Evolutionary conservation across 2,113 vertebrate genomes (phyloP).

Genomic region (Platysteira castanea): DNA sequence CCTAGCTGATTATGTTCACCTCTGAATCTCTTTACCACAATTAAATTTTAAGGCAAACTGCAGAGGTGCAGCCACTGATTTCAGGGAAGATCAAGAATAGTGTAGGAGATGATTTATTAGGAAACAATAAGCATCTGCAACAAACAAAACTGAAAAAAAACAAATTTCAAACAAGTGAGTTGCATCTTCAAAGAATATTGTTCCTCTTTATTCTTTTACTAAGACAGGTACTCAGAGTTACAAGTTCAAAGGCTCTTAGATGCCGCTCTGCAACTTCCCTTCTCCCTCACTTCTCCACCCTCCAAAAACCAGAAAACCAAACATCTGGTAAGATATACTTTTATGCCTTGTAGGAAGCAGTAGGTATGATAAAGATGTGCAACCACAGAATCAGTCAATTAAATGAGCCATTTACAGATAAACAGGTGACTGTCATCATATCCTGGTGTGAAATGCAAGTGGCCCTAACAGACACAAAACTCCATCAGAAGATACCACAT

Average conservation of each 20-base stretch:
- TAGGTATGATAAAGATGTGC: not conserved
- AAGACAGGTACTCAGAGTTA: not conserved
- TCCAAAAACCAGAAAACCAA: fast-evolving
- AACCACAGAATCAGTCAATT: not conserved
- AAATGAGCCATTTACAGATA: not conserved
- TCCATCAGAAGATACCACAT: not conserved
- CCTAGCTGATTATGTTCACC: not conserved
- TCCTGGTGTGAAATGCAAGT: not conserved
- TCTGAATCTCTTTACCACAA: not conserved
- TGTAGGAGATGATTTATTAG: not conserved
- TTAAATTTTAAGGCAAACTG: not conserved
- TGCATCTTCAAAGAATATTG: not conserved
- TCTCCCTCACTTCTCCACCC: not conserved
- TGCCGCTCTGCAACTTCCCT: not conserved
- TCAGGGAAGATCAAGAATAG: not conserved
- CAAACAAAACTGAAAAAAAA: not conserved
- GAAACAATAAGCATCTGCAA: not conserved
- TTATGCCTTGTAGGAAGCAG: not conserved
- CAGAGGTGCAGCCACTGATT: not conserved
- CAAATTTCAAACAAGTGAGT: not conserved
- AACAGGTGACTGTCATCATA: not conserved
- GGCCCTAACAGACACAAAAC: not conserved
- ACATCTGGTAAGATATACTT: not conserved
- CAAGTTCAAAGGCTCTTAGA: not conserved
- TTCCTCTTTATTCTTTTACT: not conserved